phyloP scores from a whole-genome alignment of 2,113 vertebrate genomes.

The Sander lucioperca region DNA sequence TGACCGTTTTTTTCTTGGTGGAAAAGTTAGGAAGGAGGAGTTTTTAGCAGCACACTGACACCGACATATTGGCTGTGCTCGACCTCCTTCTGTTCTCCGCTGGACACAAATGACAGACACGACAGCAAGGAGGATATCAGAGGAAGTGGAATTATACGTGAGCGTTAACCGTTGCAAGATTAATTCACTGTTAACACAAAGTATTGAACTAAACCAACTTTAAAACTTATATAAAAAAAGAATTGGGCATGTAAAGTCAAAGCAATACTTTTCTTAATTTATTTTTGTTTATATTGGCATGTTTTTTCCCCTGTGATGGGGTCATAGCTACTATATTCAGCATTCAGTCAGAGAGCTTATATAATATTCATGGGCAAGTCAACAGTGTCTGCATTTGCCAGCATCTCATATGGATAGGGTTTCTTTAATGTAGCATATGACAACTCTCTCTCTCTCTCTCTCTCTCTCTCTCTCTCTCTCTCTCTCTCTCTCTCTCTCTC shows the following conservation, averaged over 20 bases:
- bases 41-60: conserved; percentile 29
- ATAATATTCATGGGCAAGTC: conserved; percentile 59
- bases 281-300: neutral
- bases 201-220: neutral
- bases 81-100: neutral
- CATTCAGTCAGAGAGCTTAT: conserved; percentile 35
- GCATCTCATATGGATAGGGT: conserved; percentile 39
- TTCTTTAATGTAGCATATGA: conserved; percentile 7
- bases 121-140: neutral
- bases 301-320: neutral
- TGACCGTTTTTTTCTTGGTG: conserved; percentile 27
- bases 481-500: conserved; percentile 33
- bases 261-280: neutral
- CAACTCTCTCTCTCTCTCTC: conserved; percentile 9
- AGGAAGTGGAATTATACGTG: neutral
- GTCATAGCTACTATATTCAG: neutral
- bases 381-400: conserved; percentile 54
- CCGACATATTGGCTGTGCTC: conserved; percentile 16
- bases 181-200: too few relatives aligned
- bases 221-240: neutral
- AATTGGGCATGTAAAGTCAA: too few relatives aligned
- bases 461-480: conserved; percentile 37
- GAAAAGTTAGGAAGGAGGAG: conserved; percentile 66
- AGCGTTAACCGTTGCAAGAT: too few relatives aligned
- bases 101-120: neutral